These are phyloP conservation scores for Morpho helenor DNA, from an alignment of 2,888 invertebrate species.

Conservation along the genomic window DNA sequence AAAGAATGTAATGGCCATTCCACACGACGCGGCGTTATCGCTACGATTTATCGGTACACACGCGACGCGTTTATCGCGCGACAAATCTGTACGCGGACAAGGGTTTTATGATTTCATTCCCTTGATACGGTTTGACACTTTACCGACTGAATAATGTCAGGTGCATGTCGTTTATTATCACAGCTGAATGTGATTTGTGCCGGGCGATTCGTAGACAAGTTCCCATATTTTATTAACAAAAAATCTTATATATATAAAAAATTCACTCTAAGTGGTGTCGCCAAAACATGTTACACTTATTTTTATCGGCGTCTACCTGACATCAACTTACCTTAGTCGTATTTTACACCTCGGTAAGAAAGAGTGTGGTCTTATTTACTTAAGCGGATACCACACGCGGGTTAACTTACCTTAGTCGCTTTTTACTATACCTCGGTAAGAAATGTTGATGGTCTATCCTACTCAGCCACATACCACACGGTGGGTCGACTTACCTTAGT, in stretches of 20 bases:
- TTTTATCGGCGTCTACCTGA: too few species aligned
- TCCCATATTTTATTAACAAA: neutral
- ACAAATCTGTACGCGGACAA: slow-evolving; percentile 47
- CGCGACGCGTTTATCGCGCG: slow-evolving; percentile 45
- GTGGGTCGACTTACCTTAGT: too few species aligned
- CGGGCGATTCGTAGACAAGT: neutral
- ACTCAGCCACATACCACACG: too few species aligned
- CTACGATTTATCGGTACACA: slow-evolving; percentile 53
- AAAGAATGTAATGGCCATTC: slow-evolving; percentile 32
- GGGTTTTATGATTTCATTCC: slow-evolving; percentile 58
- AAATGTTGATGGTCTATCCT: too few species aligned
- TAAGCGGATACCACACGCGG: too few species aligned
- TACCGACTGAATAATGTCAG: slow-evolving; percentile 24
- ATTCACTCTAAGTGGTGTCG: too few species aligned
- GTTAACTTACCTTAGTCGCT: too few species aligned
- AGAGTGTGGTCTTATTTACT: too few species aligned
- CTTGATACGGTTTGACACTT: slow-evolving; percentile 52
- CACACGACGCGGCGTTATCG: slow-evolving; percentile 44
- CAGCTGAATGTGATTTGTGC: neutral
- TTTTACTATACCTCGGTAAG: too few species aligned
- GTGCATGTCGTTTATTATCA: slow-evolving; percentile 19
- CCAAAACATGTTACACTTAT: too few species aligned
- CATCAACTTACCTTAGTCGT: too few species aligned
- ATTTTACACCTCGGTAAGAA: too few species aligned
- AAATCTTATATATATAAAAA: neutral